Conservation (phyloP, 2,797 vertebrate genomes). For the Austrolebias charrua region DNA sequence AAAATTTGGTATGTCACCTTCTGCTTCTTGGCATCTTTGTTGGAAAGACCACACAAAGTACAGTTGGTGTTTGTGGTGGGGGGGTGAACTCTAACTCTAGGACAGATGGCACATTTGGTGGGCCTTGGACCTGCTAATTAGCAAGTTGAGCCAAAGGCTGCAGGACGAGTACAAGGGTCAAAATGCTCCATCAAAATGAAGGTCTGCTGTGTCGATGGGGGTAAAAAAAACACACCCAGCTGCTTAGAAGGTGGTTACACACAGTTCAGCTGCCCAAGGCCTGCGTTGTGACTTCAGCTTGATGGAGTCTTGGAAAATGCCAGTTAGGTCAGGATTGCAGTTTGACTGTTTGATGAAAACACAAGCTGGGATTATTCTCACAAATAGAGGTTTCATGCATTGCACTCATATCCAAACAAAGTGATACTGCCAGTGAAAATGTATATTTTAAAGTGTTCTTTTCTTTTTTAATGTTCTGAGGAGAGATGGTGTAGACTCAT, state of each 20-base stretch:
- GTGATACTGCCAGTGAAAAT: no score
- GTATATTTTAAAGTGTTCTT: no score
- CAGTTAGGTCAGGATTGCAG: neutral
- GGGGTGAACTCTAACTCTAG: constrained; percentile 60
- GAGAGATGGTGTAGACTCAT: no score
- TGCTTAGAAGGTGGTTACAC: constrained; percentile 29
- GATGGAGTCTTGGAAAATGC: neutral
- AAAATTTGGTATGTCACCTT: constrained; percentile 75
- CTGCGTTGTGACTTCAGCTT: neutral
- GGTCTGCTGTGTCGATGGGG: constrained; percentile 35
- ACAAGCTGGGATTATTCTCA: constrained; percentile 7
- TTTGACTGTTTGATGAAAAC: neutral
- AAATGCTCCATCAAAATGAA: constrained; percentile 55
- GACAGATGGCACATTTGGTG: constrained; percentile 71
- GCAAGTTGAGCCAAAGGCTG: constrained; percentile 65
- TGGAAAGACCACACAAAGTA: constrained; percentile 35
- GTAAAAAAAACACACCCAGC: constrained; percentile 45
- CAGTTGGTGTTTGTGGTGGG: constrained; percentile 39
- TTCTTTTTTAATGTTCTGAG: no score
- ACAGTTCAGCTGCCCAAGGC: neutral
- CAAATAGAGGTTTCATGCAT: neutral
- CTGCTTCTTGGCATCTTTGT: constrained; percentile 47
- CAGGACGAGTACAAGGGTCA: constrained; percentile 62
- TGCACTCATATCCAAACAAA: no score
- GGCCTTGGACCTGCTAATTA: constrained; percentile 69